Conservation (phyloP, 2,888 invertebrate species). For the Chirona hameri region DNA sequence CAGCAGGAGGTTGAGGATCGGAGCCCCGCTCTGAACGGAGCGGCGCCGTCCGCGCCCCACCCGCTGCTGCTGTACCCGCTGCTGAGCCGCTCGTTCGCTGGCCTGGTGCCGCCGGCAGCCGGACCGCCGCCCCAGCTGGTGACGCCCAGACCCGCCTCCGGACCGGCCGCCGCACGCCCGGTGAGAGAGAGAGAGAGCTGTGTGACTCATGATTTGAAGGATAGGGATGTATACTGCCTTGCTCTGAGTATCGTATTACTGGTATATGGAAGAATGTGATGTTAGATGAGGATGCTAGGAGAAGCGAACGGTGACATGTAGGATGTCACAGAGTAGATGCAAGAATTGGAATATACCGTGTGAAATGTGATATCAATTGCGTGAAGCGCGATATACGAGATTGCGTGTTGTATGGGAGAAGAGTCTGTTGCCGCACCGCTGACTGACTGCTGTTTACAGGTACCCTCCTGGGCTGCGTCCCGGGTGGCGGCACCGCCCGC, state of each 20-base stretch:
- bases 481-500: neutral
- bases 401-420: neutral
- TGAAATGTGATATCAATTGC: neutral
- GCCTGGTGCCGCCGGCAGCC: neutral
- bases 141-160: neutral
- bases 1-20: neutral
- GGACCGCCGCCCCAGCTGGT: neutral
- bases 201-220: too few relatives aligned
- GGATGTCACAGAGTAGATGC: too few relatives aligned
- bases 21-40: too few relatives aligned
- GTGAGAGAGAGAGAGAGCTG: too few relatives aligned
- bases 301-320: too few relatives aligned
- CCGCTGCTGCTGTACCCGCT: neutral
- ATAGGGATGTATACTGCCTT: too few relatives aligned
- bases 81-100: neutral
- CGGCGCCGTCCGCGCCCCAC: neutral
- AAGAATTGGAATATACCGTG: neutral
- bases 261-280: too few relatives aligned
- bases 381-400: neutral
- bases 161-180: too few relatives aligned
- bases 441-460: neutral
- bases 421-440: neutral
- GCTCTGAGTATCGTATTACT: too few relatives aligned
- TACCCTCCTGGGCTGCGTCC: neutral
- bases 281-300: too few relatives aligned